phyloP scores from a whole-genome alignment of 2,888 invertebrate genomes.

The Brachypalpus laphriformis region DNA sequence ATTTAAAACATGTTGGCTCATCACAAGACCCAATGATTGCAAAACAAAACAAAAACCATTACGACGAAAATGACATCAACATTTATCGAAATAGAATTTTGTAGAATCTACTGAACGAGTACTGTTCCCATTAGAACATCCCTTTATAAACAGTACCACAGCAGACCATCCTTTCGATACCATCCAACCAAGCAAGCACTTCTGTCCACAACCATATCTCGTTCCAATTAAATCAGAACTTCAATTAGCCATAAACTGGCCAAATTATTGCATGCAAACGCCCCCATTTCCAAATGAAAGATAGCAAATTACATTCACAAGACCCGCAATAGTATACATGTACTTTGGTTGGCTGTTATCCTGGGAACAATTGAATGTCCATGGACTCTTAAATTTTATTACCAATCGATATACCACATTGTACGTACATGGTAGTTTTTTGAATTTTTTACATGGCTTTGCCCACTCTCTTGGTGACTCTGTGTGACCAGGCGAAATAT shows the following conservation, averaged over 20 bases:
- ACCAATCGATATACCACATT: slow-evolving; percentile 54
- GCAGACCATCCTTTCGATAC: not conserved
- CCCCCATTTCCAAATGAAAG: slow-evolving; percentile 54
- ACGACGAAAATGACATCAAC: not conserved
- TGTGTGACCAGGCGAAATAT: slow-evolving; percentile 18
- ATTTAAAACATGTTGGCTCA: not conserved
- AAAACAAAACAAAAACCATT: not conserved
- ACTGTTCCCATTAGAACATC: not conserved
- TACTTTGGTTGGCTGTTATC: slow-evolving; percentile 24
- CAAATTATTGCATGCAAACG: slow-evolving; percentile 68
- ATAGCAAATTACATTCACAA: slow-evolving; percentile 47
- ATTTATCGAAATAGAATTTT: slow-evolving; percentile 1
- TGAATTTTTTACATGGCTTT: not conserved
- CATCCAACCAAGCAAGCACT: not conserved
- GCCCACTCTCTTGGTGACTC: not conserved
- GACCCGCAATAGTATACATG: not conserved
- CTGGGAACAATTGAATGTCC: slow-evolving; percentile 59
- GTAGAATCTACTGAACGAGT: not conserved
- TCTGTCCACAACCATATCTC: slow-evolving; percentile 36
- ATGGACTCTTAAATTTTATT: slow-evolving; percentile 62
- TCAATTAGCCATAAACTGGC: slow-evolving; percentile 71
- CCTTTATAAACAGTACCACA: not conserved
- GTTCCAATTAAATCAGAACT: slow-evolving; percentile 70
- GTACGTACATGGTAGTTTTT: not conserved
- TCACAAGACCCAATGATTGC: not conserved